phyloP scores from a whole-genome alignment of 2,888 invertebrate species.

The Catocala sponsa region DNA sequence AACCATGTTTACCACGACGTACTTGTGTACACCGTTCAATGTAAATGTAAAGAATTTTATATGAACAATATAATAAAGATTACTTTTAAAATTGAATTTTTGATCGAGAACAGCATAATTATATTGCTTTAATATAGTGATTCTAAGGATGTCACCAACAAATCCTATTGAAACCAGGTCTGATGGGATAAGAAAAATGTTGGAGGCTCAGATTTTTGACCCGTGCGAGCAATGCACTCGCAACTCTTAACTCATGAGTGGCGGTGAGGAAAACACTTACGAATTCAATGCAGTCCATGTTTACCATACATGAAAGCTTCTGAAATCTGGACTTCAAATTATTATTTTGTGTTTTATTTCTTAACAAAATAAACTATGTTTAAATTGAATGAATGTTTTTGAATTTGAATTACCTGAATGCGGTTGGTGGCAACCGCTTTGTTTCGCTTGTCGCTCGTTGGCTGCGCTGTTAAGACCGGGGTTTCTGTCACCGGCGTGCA shows the following conservation, averaged over 20 bases:
- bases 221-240: too few species aligned
- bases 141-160: too few species aligned
- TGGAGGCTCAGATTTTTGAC: too few species aligned
- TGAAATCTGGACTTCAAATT: not conserved
- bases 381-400: constrained; percentile 42
- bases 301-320: too few species aligned
- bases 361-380: constrained; percentile 30
- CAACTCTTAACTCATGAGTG: too few species aligned
- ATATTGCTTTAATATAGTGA: too few species aligned
- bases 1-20: constrained; percentile 5
- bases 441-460: constrained; percentile 45
- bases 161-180: too few species aligned
- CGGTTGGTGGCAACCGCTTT: constrained; percentile 41
- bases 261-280: too few species aligned
- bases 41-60: constrained; percentile 10
- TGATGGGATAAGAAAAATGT: too few species aligned
- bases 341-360: constrained; percentile 16
- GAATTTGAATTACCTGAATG: constrained; percentile 44
- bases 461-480: constrained; percentile 37
- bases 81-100: not conserved
- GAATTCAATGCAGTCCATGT: too few species aligned
- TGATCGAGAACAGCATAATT: too few species aligned
- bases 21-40: constrained; percentile 8
- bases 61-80: not conserved
- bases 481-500: constrained; percentile 44